Evolutionary conservation across 1,140 invertebrate genomes (phyloP), one percentile per base, ranked within the genome.

Genomic region (Heterodera schachtii): DNA sequence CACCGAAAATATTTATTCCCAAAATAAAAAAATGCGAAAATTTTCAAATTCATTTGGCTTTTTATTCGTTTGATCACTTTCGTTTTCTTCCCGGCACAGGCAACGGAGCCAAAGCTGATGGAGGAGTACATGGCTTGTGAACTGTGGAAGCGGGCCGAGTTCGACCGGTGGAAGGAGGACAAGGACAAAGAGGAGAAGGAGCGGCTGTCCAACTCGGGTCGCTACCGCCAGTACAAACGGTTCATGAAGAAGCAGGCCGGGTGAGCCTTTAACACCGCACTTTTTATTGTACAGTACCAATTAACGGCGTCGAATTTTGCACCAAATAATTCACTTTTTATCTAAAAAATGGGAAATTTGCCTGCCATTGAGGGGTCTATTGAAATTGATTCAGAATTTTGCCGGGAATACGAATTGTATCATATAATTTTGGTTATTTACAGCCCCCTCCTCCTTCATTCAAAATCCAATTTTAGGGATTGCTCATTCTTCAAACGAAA

Each of bases 111-210:
- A 11, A 89, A 93, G 73, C 93, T 94, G 83, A 94, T 92, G 87
- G 91, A 94, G 85, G 93, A 94, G 74, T 95, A 93, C 91, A 90
- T 96, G 73, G 90, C 93, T 70, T 89, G 93, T 86, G 93, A 95
- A 88, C 90, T 96, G 47, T 96, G 95, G 95, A 93, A 93, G 64
- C 93, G 93, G 87, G 93, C 94, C 46, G 94, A 95, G 57, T 96
- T 94, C 91, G 84, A 91, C 90, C 90, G 89, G 78, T 96, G 95
- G 95, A 94, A 95, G 90, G 90, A 93, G 82, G 91, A 93, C 82
- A 93, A 95, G 90, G 94, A 96, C 85, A 94, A 94, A 84, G 94
- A 95, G 89, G 92, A 93, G 84, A 95, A 94, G 87, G 93, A 93
- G 83, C 93, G 94, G 89, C 88, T 94, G 85, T 94, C 94, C 11